Evolutionary conservation across 2,113 vertebrate genomes (phyloP).

Genomic region (Paracanthobrama guichenoti): DNA sequence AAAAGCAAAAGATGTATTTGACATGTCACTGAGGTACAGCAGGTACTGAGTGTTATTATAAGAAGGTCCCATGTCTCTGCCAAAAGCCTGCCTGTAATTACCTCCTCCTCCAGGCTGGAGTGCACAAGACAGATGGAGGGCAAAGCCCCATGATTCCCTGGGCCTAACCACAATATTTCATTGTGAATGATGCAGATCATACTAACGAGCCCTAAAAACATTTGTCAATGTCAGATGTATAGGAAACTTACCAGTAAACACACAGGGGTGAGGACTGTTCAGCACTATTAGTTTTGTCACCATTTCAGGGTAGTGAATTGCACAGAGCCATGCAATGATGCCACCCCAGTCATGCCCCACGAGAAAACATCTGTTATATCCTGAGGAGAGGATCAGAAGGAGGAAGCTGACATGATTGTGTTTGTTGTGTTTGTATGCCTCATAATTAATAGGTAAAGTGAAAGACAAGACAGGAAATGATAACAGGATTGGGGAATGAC

Average conservation of each 20-base stretch:
- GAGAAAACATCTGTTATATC: constrained; percentile 94
- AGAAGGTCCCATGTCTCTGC: constrained; percentile 40
- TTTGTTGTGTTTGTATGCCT: not conserved
- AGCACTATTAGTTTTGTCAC: constrained; percentile 93
- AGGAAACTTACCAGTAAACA: constrained; percentile 83
- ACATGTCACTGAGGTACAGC: not conserved
- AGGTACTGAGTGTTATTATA: not conserved
- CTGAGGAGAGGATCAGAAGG: constrained; percentile 68
- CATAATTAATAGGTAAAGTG: not conserved
- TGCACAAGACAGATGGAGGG: constrained; percentile 65
- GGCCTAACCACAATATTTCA: constrained; percentile 55
- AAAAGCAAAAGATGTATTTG: not conserved
- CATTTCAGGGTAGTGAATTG: constrained; percentile 96
- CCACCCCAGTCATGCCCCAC: constrained; percentile 98
- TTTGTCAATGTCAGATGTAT: constrained; percentile 1
- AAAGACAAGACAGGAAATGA: not conserved
- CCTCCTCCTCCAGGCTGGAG: constrained; percentile 56
- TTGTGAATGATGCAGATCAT: constrained; percentile 65
- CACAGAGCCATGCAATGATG: constrained; percentile 92
- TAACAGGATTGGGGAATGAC: not conserved
- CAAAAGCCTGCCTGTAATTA: constrained; percentile 64
- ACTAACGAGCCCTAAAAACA: constrained; percentile 51
- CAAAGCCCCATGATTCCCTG: constrained; percentile 50
- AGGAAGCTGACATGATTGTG: constrained; percentile 32
- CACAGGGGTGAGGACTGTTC: constrained; percentile 94